Evolutionary conservation across 2,888 invertebrate genomes (phyloP), one percentile per base, ranked within the genome.

Genomic region (Axea sp.): DNA sequence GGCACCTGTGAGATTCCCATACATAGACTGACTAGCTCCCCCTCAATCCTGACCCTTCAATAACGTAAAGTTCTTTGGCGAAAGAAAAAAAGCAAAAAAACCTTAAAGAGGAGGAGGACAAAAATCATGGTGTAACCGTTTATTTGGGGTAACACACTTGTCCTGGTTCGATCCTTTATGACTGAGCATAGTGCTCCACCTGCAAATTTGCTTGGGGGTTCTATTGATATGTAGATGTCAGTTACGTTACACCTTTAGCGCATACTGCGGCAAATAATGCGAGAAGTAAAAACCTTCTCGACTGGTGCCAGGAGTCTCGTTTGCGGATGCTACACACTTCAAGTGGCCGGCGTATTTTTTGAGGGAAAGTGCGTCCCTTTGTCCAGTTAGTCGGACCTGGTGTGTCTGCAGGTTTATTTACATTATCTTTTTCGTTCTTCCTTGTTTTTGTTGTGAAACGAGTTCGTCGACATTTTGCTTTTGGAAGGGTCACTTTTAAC

Each of bases 1-100:
- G 82, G 78, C 87, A 86, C 87, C 87, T 87, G 86, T 85, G 86
- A 84, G 86, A 87, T 87, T 87, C 86, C 84, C 69, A 69, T 69
- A 69, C 87, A 85, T 83, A 83, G 80, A 81, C 76, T 74, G 39
- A 60, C 76, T 62, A 77, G 71, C 60, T 77, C 77, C 73, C 78
- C 82, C 78, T 77, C 78, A 78, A 76, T 81, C 75, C 72, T 55
- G 72, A 75, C 81, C 83, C 82, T 79, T 80, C 76, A 74, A 79
- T 77, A 81, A 79, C 78, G 78, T 78, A 78, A 77, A 80, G 77
- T 75, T 76, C 69, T 57, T 73, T 45, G 62, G 65, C 37, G 24
- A 43, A 68, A 41, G 37, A 31, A 37, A 3, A 35, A 41, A 8
- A 9, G 19, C 6, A 45, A 59, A 62, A 59, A 57, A 51, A n/a